Percentiles rank a stretch among this genome's conserved stretches.
phyloP scores from a whole-genome alignment of 2,888 invertebrate species.

The Slavum lentiscoides region DNA sequence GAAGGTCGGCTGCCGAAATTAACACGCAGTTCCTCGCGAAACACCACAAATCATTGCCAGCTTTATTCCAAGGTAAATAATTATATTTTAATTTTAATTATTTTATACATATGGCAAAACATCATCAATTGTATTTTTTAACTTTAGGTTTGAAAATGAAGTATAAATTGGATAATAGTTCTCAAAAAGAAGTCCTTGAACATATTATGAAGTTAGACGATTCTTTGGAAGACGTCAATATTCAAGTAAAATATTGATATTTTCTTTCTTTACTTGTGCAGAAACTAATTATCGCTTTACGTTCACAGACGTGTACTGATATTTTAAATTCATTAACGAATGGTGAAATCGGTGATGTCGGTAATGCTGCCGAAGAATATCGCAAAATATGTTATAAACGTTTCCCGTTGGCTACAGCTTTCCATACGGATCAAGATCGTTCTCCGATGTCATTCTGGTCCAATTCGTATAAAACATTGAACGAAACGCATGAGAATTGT shows the following conservation, averaged over 20 bases:
- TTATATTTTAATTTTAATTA: background rate
- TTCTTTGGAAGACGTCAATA: conserved; percentile 60
- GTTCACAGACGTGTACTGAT: conserved; percentile 76
- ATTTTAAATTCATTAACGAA: conserved; percentile 76
- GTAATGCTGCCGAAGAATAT: conserved; percentile 70
- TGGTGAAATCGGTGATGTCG: conserved; percentile 79
- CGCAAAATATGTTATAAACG: conserved; percentile 71
- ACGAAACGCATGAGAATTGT: conserved; percentile 59
- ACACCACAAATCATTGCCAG: conserved; percentile 70
- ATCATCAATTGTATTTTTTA: background rate
- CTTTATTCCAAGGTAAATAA: conserved; percentile 72
- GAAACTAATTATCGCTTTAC: conserved; percentile 37
- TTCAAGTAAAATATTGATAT: conserved; percentile 27
- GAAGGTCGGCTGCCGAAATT: conserved; percentile 66
- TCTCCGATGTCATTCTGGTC: conserved; percentile 49
- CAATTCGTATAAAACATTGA: conserved; percentile 39
- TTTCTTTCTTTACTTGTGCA: background rate
- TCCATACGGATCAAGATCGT: conserved; percentile 45
- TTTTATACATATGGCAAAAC: background rate
- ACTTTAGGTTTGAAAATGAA: conserved; percentile 71
- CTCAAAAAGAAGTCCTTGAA: conserved; percentile 69
- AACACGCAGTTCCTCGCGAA: conserved; percentile 73
- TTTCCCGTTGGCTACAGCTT: conserved; percentile 74
- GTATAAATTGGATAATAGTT: conserved; percentile 71
- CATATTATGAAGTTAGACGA: conserved; percentile 66